Percentiles rank a stretch among this genome's conserved stretches.
Evolutionary conservation across 1,140 invertebrate genomes (phyloP).

Genomic region (Branchinecta lynchi): DNA sequence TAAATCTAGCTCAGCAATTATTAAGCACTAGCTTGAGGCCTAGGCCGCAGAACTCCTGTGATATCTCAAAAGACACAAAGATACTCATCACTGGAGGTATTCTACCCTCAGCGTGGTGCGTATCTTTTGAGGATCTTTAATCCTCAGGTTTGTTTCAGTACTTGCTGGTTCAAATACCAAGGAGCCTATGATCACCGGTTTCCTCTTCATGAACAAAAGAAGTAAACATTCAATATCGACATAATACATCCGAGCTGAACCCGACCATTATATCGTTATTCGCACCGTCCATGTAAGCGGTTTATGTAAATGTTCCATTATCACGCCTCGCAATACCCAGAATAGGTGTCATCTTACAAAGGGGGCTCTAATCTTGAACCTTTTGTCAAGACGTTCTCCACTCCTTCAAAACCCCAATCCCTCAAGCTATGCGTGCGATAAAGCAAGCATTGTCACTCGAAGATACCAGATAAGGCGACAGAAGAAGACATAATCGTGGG

Average conservation of each 20-base stretch:
- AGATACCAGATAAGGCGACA: constrained; percentile 2
- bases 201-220: not conserved
- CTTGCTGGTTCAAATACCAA: too few relatives aligned
- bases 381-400: constrained; percentile 6
- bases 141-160: too few relatives aligned
- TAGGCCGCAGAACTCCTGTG: too few relatives aligned
- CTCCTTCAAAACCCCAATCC: constrained; percentile 3
- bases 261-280: constrained; percentile 7
- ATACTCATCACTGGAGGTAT: too few relatives aligned
- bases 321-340: constrained; percentile 5
- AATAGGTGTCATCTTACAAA: constrained; percentile 11
- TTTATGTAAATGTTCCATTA: constrained; percentile 6
- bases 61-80: too few relatives aligned
- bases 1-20: too few relatives aligned
- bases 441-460: constrained; percentile 8
- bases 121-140: too few relatives aligned
- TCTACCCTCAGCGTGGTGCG: too few relatives aligned
- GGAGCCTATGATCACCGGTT: not conserved
- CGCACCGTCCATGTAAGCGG: constrained; percentile 5
- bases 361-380: not conserved
- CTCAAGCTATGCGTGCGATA: constrained; percentile 8
- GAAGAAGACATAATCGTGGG: not conserved
- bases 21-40: too few relatives aligned
- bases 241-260: not conserved
- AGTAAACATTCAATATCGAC: constrained; percentile 7